phyloP scores from a whole-genome alignment of 2,797 vertebrate species.

The Diglossa cyanea region DNA sequence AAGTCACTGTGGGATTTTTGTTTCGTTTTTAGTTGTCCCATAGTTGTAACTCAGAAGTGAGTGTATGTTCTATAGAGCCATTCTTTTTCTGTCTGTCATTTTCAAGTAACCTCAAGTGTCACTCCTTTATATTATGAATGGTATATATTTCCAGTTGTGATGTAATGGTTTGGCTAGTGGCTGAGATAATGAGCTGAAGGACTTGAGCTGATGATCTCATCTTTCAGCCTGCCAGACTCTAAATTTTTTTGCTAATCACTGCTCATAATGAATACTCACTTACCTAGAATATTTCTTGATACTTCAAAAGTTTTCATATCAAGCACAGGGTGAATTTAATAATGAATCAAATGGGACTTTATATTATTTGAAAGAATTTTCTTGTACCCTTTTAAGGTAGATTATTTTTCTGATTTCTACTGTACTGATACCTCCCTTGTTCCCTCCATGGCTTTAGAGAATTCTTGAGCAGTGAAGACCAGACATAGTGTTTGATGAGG shows the following conservation, averaged over 20 bases:
- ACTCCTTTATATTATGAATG: slow-evolving; percentile 36
- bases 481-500: background rate
- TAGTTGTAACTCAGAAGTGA: background rate
- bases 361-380: background rate
- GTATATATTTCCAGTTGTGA: slow-evolving; percentile 56
- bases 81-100: slow-evolving; percentile 18
- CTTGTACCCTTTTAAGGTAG: background rate
- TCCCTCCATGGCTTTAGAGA: background rate
- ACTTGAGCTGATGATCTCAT: slow-evolving; percentile 58
- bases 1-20: background rate
- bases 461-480: background rate
- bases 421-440: background rate
- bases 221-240: slow-evolving; percentile 59
- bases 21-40: background rate
- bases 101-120: slow-evolving; percentile 35
- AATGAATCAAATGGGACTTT: background rate
- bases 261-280: slow-evolving; percentile 22
- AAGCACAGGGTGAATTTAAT: slow-evolving; percentile 48
- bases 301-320: slow-evolving; percentile 34
- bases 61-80: background rate
- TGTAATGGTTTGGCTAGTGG: slow-evolving; percentile 60
- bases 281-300: slow-evolving; percentile 33
- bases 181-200: slow-evolving; percentile 70
- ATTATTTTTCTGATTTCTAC: background rate
- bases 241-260: slow-evolving; percentile 57